Evolutionary conservation across 1,140 invertebrate species (phyloP), one percentile per base, ranked within the genome.

Genomic region (Drosophila neocordata): DNA sequence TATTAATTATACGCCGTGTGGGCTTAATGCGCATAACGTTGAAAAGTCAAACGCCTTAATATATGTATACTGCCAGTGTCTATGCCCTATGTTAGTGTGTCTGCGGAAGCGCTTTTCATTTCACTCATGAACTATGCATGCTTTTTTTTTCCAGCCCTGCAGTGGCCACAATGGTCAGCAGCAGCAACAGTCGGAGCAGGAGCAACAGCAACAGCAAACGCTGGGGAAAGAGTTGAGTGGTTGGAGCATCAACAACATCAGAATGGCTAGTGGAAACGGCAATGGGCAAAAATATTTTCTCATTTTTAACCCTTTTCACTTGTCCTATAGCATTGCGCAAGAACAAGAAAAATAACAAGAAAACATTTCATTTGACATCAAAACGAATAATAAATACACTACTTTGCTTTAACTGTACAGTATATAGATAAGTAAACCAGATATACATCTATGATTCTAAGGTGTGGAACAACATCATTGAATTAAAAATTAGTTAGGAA

Each of bases 1-100:
- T 88, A 87, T 87, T 87, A 87, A 87, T 87, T 87, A 87, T 88
- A 87, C 82, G 82, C 74, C 82, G 78, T 77, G 82, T 88, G 79
- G 82, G 82, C 78, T 69, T 70, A 66, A 66, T 80, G 77, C 77
- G 77, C 72, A 68, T 57, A 41, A 34, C 53, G 63, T 56, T 82
- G 68, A 85, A 82, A 85, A 81, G 77, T 74, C 77, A 72, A 68
- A 55, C 55, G 68, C 80, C 84, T 70, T 69, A 87, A 78, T 74
- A 74, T 77, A 66, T 69, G 58, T 59, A 37, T 63, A 53, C 38
- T 58, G 37, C 61, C 65, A 31, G 73, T 67, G 71, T 66, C 53
- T 62, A 55, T 57, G 27, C 74, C 31, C 57, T 73, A 18, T 65
- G 22, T 35, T 48, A 59, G 31, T 73, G 35, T 31, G 61, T 37